Base-by-base conservation (phyloP, 2,113 vertebrate species). In the Thymallus thymallus region DNA sequence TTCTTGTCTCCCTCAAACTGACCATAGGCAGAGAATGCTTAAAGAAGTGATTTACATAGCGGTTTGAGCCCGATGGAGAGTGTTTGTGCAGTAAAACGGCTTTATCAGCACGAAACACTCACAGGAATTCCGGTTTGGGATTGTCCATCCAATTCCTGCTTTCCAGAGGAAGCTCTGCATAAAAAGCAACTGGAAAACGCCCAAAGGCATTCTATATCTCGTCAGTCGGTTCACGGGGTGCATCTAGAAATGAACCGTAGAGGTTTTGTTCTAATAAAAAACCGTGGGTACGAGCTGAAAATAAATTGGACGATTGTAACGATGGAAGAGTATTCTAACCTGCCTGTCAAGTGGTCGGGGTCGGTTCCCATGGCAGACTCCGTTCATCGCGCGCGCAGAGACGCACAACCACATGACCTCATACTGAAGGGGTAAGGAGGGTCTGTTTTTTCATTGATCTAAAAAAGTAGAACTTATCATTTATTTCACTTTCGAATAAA, bases 91-190 rank as follows among this genome's bases (percentile, higher is more conserved):
- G 78, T 68, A 87, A 73, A 91, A 83, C 84, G 89, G 91, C 84
- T 92, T 98, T 97, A 97, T 97, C 96, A 96, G 95, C 75, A 23
- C 84, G 76, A 91, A 95, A 96, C 96, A 98, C 94, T 93, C 94
- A 92, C 95, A 98, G 97, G 95, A 96, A 95, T 88, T 99, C 96
- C 97, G 95, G 93, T 94, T 89, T 94, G 94, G 94, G 94, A 96
- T 95, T 95, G 96, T 96, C 95, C 95, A 80, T 95, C 94, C 95
- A 94, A 93, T 84, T 94, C 95, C 95, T 94, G 94, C 95, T 94
- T 95, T 95, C 94, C 95, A 93, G 92, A 93, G 95, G 95, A 96
- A 90, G 91, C 87, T 82, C 87, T 82, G 93, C 95, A 96, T 98
- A 97, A 97, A 97, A 97, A 96, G 94, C 96, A 93, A 63, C 91